phyloP scores from a whole-genome alignment of 1,140 invertebrate species.

The Pollicipes pollicipes region DNA sequence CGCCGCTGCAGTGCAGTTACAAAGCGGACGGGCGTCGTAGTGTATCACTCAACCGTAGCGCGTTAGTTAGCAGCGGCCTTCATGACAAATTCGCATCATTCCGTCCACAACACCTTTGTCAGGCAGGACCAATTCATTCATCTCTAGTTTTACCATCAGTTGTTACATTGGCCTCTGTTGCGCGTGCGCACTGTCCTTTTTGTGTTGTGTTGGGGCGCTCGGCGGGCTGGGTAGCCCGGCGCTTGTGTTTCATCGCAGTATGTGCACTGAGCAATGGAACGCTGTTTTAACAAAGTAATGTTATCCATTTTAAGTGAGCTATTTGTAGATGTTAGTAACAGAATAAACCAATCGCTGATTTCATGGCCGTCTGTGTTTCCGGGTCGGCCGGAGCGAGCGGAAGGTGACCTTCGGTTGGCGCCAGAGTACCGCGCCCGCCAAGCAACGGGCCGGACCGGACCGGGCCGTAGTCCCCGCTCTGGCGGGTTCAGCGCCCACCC shows the following conservation, averaged over 20 bases:
- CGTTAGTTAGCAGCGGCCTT: neutral
- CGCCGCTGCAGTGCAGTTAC: neutral
- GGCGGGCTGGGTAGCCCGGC: neutral
- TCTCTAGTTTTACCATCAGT: constrained; percentile 1
- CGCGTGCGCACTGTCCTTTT: neutral
- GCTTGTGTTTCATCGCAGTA: neutral
- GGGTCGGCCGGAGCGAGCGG: neutral
- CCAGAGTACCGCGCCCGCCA: too few relatives aligned
- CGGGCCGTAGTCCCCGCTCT: too few relatives aligned
- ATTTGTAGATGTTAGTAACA: neutral
- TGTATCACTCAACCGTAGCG: neutral
- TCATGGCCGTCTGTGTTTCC: neutral
- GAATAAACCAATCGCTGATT: neutral
- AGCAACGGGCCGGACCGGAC: too few relatives aligned
- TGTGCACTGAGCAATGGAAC: neutral
- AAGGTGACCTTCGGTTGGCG: neutral
- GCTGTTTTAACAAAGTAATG: neutral
- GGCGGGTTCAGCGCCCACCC: too few relatives aligned
- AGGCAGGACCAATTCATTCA: constrained; percentile 1
- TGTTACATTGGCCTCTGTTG: neutral
- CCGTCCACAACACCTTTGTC: neutral
- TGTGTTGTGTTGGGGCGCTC: neutral
- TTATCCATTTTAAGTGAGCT: constrained; percentile 2
- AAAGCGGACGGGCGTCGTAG: neutral
- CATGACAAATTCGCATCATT: constrained; percentile 1